These are phyloP conservation scores for Torymus texanus DNA, from an alignment of 2,888 invertebrate species.

Conservation along the genomic window DNA sequence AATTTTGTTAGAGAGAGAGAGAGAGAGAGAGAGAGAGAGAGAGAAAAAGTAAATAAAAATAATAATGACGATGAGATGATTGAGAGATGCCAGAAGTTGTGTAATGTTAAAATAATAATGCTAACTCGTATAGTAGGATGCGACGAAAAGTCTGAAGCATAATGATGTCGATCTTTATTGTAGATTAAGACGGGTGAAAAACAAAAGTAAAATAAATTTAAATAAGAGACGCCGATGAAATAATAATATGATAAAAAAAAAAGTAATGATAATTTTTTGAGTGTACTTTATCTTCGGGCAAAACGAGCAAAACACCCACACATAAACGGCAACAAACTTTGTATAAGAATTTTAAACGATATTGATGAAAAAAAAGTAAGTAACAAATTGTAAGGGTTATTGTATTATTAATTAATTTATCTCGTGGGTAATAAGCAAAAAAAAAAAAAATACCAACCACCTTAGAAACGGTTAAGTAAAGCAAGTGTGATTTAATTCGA, in stretches of 20 bases:
- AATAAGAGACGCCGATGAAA: conserved; percentile 22
- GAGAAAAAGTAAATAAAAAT: too few species aligned
- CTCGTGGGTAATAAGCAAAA: too few species aligned
- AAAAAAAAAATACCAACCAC: neutral
- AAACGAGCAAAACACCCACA: neutral
- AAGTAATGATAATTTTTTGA: conserved; percentile 14
- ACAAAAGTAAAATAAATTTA: too few species aligned
- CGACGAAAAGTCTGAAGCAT: conserved; percentile 44
- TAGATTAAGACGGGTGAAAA: conserved; percentile 24
- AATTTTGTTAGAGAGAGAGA: conserved; percentile 14
- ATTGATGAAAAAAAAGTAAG: conserved; percentile 18
- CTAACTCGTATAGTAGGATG: too few species aligned
- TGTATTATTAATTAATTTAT: conserved; percentile 26
- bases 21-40: too few species aligned
- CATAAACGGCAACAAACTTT: conserved; percentile 33
- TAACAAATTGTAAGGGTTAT: conserved; percentile 28
- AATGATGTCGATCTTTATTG: conserved; percentile 45
- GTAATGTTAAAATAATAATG: too few species aligned
- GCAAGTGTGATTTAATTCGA: conserved; percentile 54
- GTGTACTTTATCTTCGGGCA: conserved; percentile 30
- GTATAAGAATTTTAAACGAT: conserved; percentile 31
- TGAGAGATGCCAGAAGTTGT: conserved; percentile 7
- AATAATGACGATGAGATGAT: neutral
- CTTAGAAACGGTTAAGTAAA: conserved; percentile 36
- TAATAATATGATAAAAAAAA: too few species aligned